These are phyloP conservation scores for Drosophila neotestacea DNA, from an alignment of 2,888 invertebrate genomes.

Conservation along the genomic window DNA sequence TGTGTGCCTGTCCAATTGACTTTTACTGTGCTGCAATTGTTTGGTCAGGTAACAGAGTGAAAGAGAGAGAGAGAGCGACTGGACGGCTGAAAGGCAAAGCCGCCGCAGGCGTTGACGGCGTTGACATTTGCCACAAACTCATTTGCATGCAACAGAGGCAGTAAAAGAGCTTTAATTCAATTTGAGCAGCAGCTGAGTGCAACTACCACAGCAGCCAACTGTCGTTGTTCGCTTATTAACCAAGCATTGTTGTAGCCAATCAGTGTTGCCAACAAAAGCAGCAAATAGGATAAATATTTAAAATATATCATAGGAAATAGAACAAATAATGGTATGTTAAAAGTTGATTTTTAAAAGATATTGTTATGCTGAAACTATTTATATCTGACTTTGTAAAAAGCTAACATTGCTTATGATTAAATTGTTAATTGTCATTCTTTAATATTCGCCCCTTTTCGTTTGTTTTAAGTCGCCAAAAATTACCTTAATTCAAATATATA, in stretches of 20 bases:
- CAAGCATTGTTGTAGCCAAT: constrained; percentile 47
- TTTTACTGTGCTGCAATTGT: constrained; percentile 65
- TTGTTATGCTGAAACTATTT: no score
- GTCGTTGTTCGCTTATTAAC: constrained; percentile 63
- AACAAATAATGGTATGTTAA: no score
- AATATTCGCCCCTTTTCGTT: no score
- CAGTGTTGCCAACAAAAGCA: no score
- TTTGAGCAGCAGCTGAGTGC: constrained; percentile 58
- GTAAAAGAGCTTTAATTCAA: constrained; percentile 74
- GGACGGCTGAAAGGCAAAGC: constrained; percentile 14
- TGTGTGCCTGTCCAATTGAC: constrained; percentile 65
- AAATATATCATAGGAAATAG: no score
- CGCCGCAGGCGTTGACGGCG: constrained; percentile 59
- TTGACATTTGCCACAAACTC: constrained; percentile 52
- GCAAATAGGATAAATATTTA: no score
- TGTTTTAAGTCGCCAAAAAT: no score
- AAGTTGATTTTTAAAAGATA: no score
- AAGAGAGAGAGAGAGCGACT: background rate
- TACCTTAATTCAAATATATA: no score
- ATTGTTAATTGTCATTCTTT: no score
- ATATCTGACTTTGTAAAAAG: no score
- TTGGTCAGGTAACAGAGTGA: constrained; percentile 49
- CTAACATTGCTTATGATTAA: no score
- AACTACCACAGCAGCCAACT: constrained; percentile 19
- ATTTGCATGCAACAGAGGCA: constrained; percentile 72